Percentiles rank a stretch among this genome's conserved stretches.
phyloP scores from a whole-genome alignment of 2,113 vertebrate genomes.

The Dasypus novemcinctus region DNA sequence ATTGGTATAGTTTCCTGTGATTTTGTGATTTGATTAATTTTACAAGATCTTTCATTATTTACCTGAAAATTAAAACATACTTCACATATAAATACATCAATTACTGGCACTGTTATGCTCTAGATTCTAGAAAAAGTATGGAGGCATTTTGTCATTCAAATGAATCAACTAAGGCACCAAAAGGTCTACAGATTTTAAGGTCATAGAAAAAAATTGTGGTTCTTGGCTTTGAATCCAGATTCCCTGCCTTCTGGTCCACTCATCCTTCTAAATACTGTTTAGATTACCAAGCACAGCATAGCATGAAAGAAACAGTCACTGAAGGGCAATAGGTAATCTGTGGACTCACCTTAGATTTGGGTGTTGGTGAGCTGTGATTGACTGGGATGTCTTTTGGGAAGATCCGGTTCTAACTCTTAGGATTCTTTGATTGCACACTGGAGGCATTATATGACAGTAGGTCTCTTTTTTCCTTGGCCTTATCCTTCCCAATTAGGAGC shows the following conservation, averaged over 20 bases:
- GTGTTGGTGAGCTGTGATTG: not conserved
- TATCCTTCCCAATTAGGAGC: not conserved
- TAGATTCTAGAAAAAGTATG: not conserved
- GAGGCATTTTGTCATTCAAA: not conserved
- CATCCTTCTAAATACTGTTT: not conserved
- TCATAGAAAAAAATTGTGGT: not conserved
- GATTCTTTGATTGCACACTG: not conserved
- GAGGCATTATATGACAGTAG: not conserved
- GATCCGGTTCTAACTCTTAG: not conserved
- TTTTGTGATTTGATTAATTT: constrained; percentile 32
- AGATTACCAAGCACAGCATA: not conserved
- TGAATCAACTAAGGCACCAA: not conserved
- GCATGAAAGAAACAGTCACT: not conserved
- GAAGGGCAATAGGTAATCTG: not conserved
- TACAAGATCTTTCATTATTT: constrained; percentile 20
- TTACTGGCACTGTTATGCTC: not conserved
- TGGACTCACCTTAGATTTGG: not conserved
- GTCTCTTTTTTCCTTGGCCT: not conserved
- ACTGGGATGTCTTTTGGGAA: not conserved
- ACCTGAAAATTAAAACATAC: constrained; percentile 3
- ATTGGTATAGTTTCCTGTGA: not conserved
- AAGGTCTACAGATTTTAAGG: constrained; percentile 8
- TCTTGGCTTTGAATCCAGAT: not conserved
- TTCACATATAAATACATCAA: not conserved
- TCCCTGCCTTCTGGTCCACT: not conserved